These are phyloP conservation scores for Morelia viridis DNA, from an alignment of 2,797 vertebrate species.

Conservation along the genomic window DNA sequence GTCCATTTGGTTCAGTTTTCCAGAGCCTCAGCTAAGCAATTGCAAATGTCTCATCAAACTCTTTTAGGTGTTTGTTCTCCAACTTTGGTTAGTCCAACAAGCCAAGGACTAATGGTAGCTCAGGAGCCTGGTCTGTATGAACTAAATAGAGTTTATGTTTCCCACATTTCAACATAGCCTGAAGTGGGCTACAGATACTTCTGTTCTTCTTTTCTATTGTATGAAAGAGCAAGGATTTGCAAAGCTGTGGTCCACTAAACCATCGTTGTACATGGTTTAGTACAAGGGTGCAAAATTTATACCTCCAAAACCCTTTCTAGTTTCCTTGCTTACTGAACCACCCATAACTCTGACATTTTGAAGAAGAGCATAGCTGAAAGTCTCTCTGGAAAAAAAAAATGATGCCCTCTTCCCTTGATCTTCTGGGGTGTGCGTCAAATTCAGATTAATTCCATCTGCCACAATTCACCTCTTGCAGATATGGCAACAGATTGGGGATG, in stretches of 20 bases:
- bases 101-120: neutral
- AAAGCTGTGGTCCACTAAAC: no score
- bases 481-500: neutral
- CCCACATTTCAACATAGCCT: neutral
- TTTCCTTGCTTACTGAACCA: no score
- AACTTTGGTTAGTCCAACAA: neutral
- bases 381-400: no score
- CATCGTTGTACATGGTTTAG: neutral
- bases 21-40: constrained; percentile 35
- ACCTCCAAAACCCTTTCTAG: no score
- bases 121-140: neutral
- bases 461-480: neutral
- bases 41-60: neutral
- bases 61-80: neutral
- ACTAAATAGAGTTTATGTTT: neutral
- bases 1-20: constrained; percentile 27
- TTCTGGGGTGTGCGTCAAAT: no score
- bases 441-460: no score
- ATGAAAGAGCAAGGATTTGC: neutral
- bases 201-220: neutral
- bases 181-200: neutral
- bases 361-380: no score
- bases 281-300: neutral
- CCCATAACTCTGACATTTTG: no score
- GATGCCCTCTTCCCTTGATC: no score